Conservation (phyloP, 1,140 invertebrate species). For the Rhyacophila brunnea region DNA sequence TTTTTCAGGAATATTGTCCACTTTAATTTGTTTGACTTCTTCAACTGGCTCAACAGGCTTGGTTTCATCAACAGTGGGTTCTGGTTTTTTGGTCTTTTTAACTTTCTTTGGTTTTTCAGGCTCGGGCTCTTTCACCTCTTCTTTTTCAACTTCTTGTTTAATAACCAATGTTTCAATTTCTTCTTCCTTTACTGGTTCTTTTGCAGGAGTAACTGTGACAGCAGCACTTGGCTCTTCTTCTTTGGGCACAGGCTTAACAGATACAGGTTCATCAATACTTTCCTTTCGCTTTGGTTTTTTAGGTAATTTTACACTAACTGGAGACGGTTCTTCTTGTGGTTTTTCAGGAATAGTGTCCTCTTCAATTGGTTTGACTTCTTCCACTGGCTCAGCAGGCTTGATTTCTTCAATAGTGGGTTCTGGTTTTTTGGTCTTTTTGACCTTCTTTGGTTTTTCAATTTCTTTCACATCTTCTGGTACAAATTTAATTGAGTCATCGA, state of each 20-base stretch:
- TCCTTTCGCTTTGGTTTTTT: constrained; percentile 39
- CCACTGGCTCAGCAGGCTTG: constrained; percentile 30
- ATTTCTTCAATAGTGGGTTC: constrained; percentile 37
- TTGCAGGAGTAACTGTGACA: not conserved
- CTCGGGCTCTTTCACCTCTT: constrained; percentile 32
- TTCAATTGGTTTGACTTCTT: constrained; percentile 41
- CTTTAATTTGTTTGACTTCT: constrained; percentile 40
- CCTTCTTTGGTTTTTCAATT: constrained; percentile 37
- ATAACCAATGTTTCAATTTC: constrained; percentile 27
- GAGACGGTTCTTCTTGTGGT: constrained; percentile 40
- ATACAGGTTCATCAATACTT: constrained; percentile 47
- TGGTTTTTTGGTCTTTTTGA: constrained; percentile 39
- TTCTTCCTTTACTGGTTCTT: constrained; percentile 15
- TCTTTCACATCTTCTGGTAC: constrained; percentile 16
- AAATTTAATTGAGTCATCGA: not conserved
- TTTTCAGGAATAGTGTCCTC: constrained; percentile 14
- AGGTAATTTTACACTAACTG: constrained; percentile 38
- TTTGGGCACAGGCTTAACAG: constrained; percentile 43
- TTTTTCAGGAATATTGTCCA: constrained; percentile 29
- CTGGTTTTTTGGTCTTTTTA: constrained; percentile 38
- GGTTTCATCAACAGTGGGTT: constrained; percentile 39
- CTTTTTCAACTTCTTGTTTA: constrained; percentile 12
- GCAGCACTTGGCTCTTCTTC: constrained; percentile 14
- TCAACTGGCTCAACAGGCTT: constrained; percentile 36
- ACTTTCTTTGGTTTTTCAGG: constrained; percentile 29